A percentile compares a stretch with the other conserved stretches of the same genome.
Evolutionary conservation across 1,140 invertebrate species (phyloP).

Genomic region (Scaptodrosophila lebanonensis): DNA sequence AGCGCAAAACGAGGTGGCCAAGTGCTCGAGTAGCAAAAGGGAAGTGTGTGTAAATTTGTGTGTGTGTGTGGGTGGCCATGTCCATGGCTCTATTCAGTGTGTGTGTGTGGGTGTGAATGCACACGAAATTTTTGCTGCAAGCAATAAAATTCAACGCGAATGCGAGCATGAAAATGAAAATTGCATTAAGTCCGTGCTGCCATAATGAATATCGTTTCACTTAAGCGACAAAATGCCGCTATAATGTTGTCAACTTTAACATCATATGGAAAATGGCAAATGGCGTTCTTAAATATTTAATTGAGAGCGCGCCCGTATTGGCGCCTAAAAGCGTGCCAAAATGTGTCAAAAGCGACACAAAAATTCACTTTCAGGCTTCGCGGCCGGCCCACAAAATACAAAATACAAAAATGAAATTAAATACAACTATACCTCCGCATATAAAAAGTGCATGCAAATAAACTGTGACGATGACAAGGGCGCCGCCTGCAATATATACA

Average conservation of each 20-base stretch:
- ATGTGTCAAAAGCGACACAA: slow-evolving; percentile 20
- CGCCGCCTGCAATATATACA: neutral
- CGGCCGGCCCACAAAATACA: no score
- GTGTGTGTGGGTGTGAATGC: slow-evolving; percentile 11
- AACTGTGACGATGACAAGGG: no score
- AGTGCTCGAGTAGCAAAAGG: no score
- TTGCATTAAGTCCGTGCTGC: slow-evolving; percentile 36
- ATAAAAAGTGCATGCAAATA: no score
- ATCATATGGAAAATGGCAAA: no score
- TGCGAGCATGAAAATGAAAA: slow-evolving; percentile 32
- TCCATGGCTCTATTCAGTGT: neutral
- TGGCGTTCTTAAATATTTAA: no score
- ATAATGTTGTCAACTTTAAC: no score
- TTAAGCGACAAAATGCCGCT: no score
- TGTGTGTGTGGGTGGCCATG: slow-evolving; percentile 4
- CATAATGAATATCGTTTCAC: slow-evolving; percentile 13
- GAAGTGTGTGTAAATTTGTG: no score
- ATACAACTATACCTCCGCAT: no score
- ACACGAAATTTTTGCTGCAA: slow-evolving; percentile 41
- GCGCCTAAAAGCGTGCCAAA: neutral
- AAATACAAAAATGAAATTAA: no score
- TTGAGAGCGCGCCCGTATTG: no score
- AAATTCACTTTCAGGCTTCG: slow-evolving; percentile 35
- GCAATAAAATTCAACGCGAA: slow-evolving; percentile 49
- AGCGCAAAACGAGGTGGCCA: slow-evolving; percentile 2